These are phyloP conservation scores for Lasioglossum oenotherae DNA, from an alignment of 2,888 invertebrate species.

Conservation along the genomic window DNA sequence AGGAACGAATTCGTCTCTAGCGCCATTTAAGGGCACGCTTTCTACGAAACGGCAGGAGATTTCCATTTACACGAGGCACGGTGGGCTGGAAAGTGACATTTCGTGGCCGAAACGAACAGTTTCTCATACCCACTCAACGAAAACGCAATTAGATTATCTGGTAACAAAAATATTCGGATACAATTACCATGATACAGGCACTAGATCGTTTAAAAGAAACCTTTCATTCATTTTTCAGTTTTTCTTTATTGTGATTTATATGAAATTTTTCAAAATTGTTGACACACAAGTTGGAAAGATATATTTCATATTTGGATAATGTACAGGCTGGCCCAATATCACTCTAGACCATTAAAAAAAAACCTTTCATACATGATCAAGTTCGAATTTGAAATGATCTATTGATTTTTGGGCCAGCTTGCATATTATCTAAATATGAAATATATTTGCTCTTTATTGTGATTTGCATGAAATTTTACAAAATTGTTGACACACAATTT, in stretches of 20 bases:
- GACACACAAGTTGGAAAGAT: no score
- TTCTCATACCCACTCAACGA: neutral
- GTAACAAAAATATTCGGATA: neutral
- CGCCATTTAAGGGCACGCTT: constrained; percentile 48
- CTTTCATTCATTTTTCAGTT: no score
- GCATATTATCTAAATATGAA: no score
- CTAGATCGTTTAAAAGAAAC: no score
- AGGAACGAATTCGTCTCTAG: constrained; percentile 42
- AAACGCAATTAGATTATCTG: neutral
- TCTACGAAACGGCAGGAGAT: constrained; percentile 38
- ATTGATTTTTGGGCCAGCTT: neutral
- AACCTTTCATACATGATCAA: neutral
- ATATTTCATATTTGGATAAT: no score
- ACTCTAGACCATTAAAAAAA: no score
- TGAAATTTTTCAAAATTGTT: no score
- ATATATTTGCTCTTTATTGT: no score
- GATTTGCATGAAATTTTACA: neutral
- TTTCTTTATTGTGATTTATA: no score
- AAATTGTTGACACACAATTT: neutral
- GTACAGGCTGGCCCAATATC: no score
- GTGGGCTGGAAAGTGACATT: neutral
- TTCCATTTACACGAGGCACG: constrained; percentile 30
- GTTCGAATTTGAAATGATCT: neutral
- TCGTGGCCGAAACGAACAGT: neutral
- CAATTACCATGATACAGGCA: neutral